Base-by-base conservation (phyloP, 2,113 vertebrate genomes). In the Sebastes fasciatus region DNA sequence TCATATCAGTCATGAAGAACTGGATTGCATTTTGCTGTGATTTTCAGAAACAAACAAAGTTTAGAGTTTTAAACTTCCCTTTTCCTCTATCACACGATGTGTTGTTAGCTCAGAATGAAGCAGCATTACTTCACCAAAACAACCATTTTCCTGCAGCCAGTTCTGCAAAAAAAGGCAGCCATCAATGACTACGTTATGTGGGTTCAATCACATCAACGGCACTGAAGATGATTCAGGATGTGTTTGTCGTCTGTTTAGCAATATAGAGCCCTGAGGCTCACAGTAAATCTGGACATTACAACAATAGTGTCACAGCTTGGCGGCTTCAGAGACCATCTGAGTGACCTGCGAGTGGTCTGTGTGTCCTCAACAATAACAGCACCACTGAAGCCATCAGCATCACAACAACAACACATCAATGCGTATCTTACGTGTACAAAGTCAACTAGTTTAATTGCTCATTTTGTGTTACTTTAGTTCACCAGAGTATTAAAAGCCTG, bases 221-320 rank as follows among this genome's bases (percentile, higher is more conserved):
- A 48, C 80, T 73, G 78, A 74, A 75, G 85, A 88, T 86, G 79
- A 89, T 26, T 21, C 71, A 63, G 57, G 8, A 0, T 23, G 70
- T 23, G 70, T 69, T 48, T 63, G 46, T 43, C 19, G 65, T 70
- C n/a, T 80, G 58, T 75, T 52, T n/a, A 62, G 48, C 13, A 23
- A 73, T 67, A 9, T 2, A n/a, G 16, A 51, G 48, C 71, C 83
- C 60, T 0, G 49, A 71, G 83, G 87, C 85, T 74, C 63, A 12
- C 61, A 26, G n/a, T 75, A 76, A 87, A 77, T 79, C 80, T 84
- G 78, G 66, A 49, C 61, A 86, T 74, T 63, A 76, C 79, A 63
- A 74, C 60, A 69, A 71, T 48, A 45, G 77, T 23, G 64, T 89
- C 80, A 70, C 68, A 82, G 80, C 70, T 74, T 81, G 62, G 66